These are phyloP conservation scores for Xyrauchen texanus DNA, from an alignment of 2,113 vertebrate genomes.

Conservation along the genomic window DNA sequence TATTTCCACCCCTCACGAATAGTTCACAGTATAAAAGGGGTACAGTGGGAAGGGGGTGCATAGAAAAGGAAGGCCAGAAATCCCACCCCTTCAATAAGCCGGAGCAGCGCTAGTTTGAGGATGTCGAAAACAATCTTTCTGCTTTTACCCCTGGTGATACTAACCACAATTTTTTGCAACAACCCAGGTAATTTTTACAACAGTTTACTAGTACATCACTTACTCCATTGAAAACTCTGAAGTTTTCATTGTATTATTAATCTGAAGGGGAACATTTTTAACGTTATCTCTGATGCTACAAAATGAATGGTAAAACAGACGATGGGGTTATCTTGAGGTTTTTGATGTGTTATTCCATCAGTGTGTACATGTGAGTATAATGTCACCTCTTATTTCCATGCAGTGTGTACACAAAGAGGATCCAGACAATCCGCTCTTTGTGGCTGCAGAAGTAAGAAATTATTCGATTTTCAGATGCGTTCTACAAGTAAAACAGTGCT, in stretches of 20 bases:
- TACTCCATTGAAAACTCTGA: neutral
- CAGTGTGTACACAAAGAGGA: neutral
- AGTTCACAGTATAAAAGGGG: no score
- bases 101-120: neutral
- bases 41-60: neutral
- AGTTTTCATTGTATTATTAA: neutral
- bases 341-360: neutral
- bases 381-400: neutral
- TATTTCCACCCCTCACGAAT: neutral
- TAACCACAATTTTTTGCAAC: constrained; percentile 43
- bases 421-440: neutral
- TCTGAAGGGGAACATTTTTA: neutral
- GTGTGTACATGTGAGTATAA: neutral
- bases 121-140: constrained; percentile 61
- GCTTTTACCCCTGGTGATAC: constrained; percentile 57
- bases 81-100: neutral
- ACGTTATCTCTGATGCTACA: neutral
- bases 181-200: constrained; percentile 56
- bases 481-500: no score
- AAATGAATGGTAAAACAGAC: neutral
- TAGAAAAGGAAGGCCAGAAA: constrained; percentile 15
- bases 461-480: no score
- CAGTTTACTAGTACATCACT: neutral
- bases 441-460: constrained; percentile 24
- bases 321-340: neutral